Conservation (phyloP, 2,888 invertebrate genomes). For the Leistus spinibarbis region DNA sequence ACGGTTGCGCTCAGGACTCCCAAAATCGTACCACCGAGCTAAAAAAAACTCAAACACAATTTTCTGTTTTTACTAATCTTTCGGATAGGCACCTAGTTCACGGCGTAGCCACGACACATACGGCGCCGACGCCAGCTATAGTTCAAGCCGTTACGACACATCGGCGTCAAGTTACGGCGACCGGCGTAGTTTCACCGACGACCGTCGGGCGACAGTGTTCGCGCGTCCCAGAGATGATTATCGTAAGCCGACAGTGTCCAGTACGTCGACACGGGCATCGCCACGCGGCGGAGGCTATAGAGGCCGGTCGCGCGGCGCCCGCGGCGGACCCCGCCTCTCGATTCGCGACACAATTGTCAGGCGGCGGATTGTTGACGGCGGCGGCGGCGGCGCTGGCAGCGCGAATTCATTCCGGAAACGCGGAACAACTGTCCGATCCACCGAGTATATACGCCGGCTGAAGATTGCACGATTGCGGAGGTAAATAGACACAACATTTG, state of each 20-base stretch:
- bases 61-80: conserved; percentile 13
- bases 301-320: conserved; percentile 57
- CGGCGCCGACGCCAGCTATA: conserved; percentile 64
- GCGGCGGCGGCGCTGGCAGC: conserved; percentile 51
- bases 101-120: conserved; percentile 51
- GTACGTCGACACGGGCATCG: conserved; percentile 48
- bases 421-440: conserved; percentile 55
- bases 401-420: conserved; percentile 61
- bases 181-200: conserved; percentile 61
- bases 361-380: conserved; percentile 63
- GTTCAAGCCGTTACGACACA: conserved; percentile 64
- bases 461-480: conserved; percentile 58
- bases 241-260: conserved; percentile 52
- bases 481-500: conserved; percentile 54
- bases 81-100: conserved; percentile 55
- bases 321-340: conserved; percentile 54
- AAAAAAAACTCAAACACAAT: too few species aligned
- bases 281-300: conserved; percentile 25
- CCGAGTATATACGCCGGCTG: conserved; percentile 56
- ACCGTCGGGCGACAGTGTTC: conserved; percentile 51
- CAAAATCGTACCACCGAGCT: too few species aligned
- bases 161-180: conserved; percentile 63
- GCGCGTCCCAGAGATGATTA: conserved; percentile 52
- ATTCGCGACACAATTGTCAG: conserved; percentile 63
- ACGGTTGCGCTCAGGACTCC: too few species aligned